A percentile compares a stretch with the other conserved stretches of the same genome.
Evolutionary conservation across 2,113 vertebrate species (phyloP).

Genomic region (Eclectus roratus): DNA sequence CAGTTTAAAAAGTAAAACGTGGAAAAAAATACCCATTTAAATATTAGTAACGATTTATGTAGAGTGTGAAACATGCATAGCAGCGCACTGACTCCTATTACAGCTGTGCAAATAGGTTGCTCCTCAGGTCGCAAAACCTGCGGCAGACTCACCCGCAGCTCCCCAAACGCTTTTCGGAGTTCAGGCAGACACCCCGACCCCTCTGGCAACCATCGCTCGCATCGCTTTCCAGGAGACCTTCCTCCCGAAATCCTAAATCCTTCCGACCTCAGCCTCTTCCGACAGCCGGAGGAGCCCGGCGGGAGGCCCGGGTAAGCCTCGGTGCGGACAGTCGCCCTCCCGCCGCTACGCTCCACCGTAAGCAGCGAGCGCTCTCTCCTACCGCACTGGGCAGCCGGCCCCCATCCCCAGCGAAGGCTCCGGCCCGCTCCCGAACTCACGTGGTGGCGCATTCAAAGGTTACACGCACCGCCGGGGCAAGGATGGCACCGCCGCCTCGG

Average conservation of each 20-base stretch:
- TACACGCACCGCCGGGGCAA: background rate
- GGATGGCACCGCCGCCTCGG: background rate
- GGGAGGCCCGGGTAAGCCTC: background rate
- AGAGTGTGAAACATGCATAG: background rate
- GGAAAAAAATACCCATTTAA: background rate
- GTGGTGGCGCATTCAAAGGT: constrained; percentile 48
- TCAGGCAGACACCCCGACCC: background rate
- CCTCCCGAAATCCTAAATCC: background rate
- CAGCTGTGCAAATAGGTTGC: background rate
- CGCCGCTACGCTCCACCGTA: background rate
- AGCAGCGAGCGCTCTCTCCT: background rate
- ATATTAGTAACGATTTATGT: background rate
- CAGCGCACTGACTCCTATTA: background rate
- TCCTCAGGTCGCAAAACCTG: background rate
- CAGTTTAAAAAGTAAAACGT: background rate
- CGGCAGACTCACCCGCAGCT: background rate
- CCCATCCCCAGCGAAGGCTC: background rate
- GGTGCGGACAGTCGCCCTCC: background rate
- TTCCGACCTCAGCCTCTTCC: background rate
- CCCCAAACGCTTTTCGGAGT: background rate
- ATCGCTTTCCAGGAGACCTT: background rate
- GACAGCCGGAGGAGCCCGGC: background rate
- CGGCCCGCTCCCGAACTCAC: constrained; percentile 17
- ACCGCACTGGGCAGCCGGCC: background rate
- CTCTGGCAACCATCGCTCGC: background rate